Base-by-base conservation (phyloP, 53 echinoderm and acorn worm species). In the Echinometra lucunter region DNA sequence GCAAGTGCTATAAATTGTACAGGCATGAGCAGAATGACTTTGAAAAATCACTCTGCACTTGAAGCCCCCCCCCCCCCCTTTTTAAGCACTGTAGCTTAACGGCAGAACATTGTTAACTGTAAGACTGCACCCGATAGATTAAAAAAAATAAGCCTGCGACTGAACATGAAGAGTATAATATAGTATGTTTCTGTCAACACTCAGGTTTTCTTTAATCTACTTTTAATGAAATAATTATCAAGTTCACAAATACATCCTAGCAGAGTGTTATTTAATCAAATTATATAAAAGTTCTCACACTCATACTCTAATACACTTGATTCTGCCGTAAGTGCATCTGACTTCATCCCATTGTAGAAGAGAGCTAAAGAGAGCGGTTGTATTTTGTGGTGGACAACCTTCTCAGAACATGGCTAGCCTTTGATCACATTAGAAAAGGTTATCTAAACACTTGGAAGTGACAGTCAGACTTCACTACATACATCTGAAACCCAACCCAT, bases 391-490 rank as follows among this genome's bases (percentile, higher is more conserved):
- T 11, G 53, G 9, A 40, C 12, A 44, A 38, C 23, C 81, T 42
- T 13, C 2, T 85, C 5, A 45, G 49, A 85, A 47, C 85, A 21
- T 78, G 81, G 81, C 7, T 81, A 81, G 19, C 44, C 81, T 81
- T 81, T 44, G 81, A 44, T 81, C 81, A 4, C 5, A 85, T 85
- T 85, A 47, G 1, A 45, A 85, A 47, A 85, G 85, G 85, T 85
- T 85, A 85, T 85, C 49, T 85, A 45, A 85, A 47, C 49, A 85
- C 11, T 85, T 27, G 44, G 47, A 30, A 49, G 85, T 85, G 49
- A 27, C 85, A n/a, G 85, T 30, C 47, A 85, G 16, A 21, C 42
- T 40, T 19, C 38, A 38, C 38, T 42, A 40, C 1, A 19, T 17
- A 78, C 38, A 3, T 40, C 42, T 78, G 38, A 19, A 78, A 78